phyloP scores from a whole-genome alignment of 2,797 vertebrate genomes.

The Petrocephalus sullivani region DNA sequence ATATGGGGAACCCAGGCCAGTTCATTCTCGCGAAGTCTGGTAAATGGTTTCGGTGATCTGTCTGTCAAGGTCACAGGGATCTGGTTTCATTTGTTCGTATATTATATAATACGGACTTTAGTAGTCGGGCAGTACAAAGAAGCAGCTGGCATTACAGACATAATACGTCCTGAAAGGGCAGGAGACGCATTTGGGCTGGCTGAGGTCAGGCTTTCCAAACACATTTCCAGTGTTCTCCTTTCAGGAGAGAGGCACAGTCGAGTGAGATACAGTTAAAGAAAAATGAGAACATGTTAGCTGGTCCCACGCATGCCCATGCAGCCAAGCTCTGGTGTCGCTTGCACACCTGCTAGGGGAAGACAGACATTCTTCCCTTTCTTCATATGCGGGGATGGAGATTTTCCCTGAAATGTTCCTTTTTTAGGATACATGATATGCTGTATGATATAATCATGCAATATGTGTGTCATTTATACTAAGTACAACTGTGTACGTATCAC shows the following conservation, averaged over 20 bases:
- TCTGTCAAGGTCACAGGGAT: constrained; percentile 17
- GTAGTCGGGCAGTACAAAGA: constrained; percentile 39
- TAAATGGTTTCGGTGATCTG: not conserved
- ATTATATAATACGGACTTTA: constrained; percentile 26
- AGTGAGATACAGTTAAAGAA: constrained; percentile 21
- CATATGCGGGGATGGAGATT: constrained; percentile 3
- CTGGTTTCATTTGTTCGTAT: constrained; percentile 28
- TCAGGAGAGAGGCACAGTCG: constrained; percentile 27
- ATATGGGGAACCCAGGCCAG: not conserved
- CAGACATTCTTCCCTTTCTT: constrained; percentile 18
- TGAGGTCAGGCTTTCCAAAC: constrained; percentile 47
- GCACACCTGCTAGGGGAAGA: constrained; percentile 37
- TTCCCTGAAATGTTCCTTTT: constrained; percentile 21
- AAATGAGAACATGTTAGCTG: constrained; percentile 30
- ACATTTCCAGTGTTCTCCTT: constrained; percentile 41
- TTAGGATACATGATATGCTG: not conserved
- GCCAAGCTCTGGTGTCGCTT: constrained; percentile 18
- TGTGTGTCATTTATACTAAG: not conserved
- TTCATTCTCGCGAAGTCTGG: constrained; percentile 37
- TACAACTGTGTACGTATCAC: not conserved
- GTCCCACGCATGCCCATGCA: constrained; percentile 20
- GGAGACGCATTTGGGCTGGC: constrained; percentile 29
- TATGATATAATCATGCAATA: not conserved
- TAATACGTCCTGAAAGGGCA: constrained; percentile 39
- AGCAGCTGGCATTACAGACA: constrained; percentile 40